Evolutionary conservation across 2,888 invertebrate species (phyloP).

Genomic region (Hofmannophila pseudospretella): DNA sequence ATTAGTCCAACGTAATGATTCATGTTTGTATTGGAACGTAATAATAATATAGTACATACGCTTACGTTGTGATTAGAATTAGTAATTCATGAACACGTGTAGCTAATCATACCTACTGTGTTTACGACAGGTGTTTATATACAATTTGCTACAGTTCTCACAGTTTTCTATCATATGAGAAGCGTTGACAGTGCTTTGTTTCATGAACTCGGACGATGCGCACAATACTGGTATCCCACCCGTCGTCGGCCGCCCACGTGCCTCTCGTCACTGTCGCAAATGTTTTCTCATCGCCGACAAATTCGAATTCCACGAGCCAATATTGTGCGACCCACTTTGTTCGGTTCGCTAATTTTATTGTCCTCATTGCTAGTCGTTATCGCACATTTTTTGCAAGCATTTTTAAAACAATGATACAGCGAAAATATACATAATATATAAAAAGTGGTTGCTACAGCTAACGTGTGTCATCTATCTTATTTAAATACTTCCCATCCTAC

Average conservation of each 20-base stretch:
- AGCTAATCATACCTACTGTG: not conserved
- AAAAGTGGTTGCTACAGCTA: conserved; percentile 6
- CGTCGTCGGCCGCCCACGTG: conserved; percentile 46
- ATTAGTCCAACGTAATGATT: conserved; percentile 11
- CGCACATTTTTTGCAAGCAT: conserved; percentile 8
- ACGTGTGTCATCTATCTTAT: conserved; percentile 15
- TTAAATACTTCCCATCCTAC: too few relatives aligned
- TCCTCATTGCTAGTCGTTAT: conserved; percentile 18
- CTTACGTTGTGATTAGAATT: conserved; percentile 11
- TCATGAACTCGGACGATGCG: not conserved
- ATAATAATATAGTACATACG: conserved; percentile 8
- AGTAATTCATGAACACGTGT: conserved; percentile 14
- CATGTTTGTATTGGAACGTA: conserved; percentile 10
- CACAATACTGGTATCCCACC: conserved; percentile 18
- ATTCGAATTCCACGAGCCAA: conserved; percentile 37
- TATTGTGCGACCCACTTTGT: conserved; percentile 45
- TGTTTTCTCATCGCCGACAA: conserved; percentile 31
- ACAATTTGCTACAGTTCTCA: not conserved
- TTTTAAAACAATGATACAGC: not conserved
- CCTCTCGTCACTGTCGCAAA: conserved; percentile 50
- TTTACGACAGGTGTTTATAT: conserved; percentile 2
- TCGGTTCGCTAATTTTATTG: conserved; percentile 29
- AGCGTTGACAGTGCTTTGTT: conserved; percentile 5
- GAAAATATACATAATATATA: too few relatives aligned
- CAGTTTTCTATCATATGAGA: not conserved